Base-by-base conservation (phyloP, 2,888 invertebrate species). In the Andrena hattorfiana region DNA sequence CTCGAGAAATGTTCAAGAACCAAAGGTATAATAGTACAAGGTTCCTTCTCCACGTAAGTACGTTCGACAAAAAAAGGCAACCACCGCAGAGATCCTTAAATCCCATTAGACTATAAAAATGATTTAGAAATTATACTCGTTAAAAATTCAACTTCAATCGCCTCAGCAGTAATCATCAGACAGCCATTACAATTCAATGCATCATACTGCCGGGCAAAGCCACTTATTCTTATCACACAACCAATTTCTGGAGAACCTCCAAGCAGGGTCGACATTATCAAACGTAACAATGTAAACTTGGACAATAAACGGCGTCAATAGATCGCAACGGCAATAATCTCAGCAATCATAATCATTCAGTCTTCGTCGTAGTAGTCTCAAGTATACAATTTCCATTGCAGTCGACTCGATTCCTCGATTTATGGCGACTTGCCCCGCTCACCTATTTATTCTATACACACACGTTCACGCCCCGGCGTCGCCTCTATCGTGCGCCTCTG, bases 21-120 rank as follows among this genome's bases (percentile, higher is more conserved):
- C 7, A 13, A 35, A 48, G 35, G 20, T 6, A 13, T 6, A 26
- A 64, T 26, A 16, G 42, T 16, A 26, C 16, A 42, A 64, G 26
- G 35, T 42, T 30, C 23, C 16, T n/a, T 66, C 10, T 4, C 4
- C 49, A 16, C 16, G 66, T 66, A 66, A 66, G 66, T 66, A 35
- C n/a, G 2, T 63, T 20, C 20, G 6, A 63, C 23, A 13, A 20
- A 60, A n/a, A 13, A 16, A 42, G 10, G 1, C 42, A 16, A 5
- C 13, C 13, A 16, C 16, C 42, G 16, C 42, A 42, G 42, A 16
- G 42, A 16, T 16, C 4, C 42, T 42, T 1, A 4, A 42, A 42
- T 16, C 1, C 4, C 42, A 42, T 42, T 42, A 42, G 0, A 42
- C 42, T 42, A 16, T 16, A 42, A 16, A 42, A 13, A 42, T 13